Evolutionary conservation across 2,113 vertebrate species (phyloP).

Genomic region (Limanda limanda): DNA sequence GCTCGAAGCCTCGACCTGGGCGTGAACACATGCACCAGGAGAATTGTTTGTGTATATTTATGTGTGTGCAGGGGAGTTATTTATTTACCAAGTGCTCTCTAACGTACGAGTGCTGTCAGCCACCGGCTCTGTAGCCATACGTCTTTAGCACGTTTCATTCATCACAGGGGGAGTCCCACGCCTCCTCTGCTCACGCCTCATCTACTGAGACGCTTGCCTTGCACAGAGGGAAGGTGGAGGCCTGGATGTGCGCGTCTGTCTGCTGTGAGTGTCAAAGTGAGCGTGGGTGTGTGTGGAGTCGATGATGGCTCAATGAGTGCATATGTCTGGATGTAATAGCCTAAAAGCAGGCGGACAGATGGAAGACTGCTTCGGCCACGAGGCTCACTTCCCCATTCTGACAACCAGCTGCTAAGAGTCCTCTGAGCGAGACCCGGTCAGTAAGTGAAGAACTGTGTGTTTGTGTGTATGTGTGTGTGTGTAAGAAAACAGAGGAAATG

Average conservation of each 20-base stretch:
- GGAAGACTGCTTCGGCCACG: slow-evolving; percentile 3
- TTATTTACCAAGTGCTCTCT: slow-evolving; percentile 77
- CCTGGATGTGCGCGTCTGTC: slow-evolving; percentile 5
- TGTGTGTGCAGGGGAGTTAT: slow-evolving; percentile 54
- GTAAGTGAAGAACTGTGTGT: slow-evolving; percentile 4
- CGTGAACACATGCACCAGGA: slow-evolving; percentile 51
- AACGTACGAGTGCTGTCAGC: slow-evolving; percentile 77
- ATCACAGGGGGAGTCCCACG: slow-evolving; percentile 60
- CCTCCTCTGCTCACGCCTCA: slow-evolving; percentile 40
- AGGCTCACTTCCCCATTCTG: slow-evolving; percentile 23
- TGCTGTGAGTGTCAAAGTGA: neutral
- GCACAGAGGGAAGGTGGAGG: slow-evolving; percentile 27
- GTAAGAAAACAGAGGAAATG: neutral
- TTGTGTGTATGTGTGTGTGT: slow-evolving; percentile 17
- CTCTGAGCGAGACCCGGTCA: slow-evolving; percentile 34
- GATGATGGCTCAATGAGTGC: slow-evolving; percentile 74
- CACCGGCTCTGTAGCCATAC: slow-evolving; percentile 70
- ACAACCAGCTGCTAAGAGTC: slow-evolving; percentile 33
- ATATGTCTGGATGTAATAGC: slow-evolving; percentile 63
- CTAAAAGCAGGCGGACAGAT: slow-evolving; percentile 47
- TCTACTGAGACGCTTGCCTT: slow-evolving; percentile 30
- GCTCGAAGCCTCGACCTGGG: slow-evolving; percentile 51
- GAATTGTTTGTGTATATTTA: slow-evolving; percentile 30
- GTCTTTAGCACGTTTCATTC: slow-evolving; percentile 76
- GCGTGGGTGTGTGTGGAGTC: slow-evolving; percentile 47